A percentile compares a stretch with the other conserved stretches of the same genome.
phyloP scores from a whole-genome alignment of 1,140 invertebrate species.

The Cotesia typhae region DNA sequence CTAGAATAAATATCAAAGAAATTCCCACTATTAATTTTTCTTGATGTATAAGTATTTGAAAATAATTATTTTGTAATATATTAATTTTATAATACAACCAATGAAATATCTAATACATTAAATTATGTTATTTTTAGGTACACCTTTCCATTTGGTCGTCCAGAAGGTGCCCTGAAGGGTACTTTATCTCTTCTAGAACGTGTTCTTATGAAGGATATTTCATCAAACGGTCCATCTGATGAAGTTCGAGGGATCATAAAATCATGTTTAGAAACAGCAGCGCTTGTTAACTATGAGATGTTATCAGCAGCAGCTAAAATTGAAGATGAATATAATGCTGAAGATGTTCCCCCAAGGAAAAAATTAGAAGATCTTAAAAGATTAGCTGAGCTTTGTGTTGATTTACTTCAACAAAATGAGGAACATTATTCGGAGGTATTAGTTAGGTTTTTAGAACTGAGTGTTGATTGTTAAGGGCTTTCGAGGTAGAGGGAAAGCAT shows the following conservation, averaged over 20 bases:
- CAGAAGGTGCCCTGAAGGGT: slow-evolving; percentile 96
- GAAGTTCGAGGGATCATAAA: slow-evolving; percentile 96
- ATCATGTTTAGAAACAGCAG: slow-evolving; percentile 96
- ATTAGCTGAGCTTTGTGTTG: slow-evolving; percentile 96
- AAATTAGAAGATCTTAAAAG: slow-evolving; percentile 97
- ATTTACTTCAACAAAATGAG: slow-evolving; percentile 98
- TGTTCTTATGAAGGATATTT: slow-evolving; percentile 98
- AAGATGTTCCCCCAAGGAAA: slow-evolving; percentile 83
- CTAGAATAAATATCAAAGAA: too few species aligned
- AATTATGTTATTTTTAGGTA: slow-evolving; percentile 70
- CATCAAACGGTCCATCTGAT: slow-evolving; percentile 95
- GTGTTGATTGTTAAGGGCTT: slow-evolving; percentile 57
- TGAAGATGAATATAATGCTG: slow-evolving; percentile 89
- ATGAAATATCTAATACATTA: background rate
- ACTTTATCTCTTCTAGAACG: slow-evolving; percentile 95
- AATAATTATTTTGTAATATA: background rate
- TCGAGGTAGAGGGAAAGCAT: slow-evolving; percentile 57
- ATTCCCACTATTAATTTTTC: background rate
- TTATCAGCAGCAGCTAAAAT: slow-evolving; percentile 97
- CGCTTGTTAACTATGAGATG: slow-evolving; percentile 95
- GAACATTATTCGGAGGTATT: slow-evolving; percentile 99
- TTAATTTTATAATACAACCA: background rate
- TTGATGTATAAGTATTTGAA: background rate
- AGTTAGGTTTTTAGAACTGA: slow-evolving; percentile 66
- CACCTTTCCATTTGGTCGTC: slow-evolving; percentile 98